These are phyloP conservation scores for Daphoenositta chrysoptera DNA, from an alignment of 2,113 vertebrate species.

Conservation along the genomic window DNA sequence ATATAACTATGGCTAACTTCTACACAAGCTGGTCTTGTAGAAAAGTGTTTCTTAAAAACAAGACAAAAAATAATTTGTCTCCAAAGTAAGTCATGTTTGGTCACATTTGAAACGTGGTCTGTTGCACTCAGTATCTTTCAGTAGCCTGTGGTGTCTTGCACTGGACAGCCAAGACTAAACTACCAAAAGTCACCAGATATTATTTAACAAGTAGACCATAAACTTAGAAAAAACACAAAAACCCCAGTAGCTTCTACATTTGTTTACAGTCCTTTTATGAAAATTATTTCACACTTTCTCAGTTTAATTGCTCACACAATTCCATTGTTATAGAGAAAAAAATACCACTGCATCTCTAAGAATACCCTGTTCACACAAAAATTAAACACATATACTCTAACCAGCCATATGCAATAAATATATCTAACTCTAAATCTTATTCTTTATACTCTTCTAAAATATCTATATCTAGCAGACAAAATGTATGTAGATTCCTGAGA, in stretches of 20 bases:
- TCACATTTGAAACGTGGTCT: neutral
- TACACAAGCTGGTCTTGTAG: neutral
- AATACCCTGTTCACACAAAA: neutral
- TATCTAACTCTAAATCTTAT: neutral
- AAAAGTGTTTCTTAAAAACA: neutral
- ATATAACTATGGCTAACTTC: neutral
- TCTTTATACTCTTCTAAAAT: neutral
- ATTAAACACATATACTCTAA: neutral
- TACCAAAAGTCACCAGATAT: neutral
- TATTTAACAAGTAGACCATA: neutral
- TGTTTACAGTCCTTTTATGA: neutral
- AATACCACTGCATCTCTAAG: neutral
- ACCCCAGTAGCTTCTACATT: neutral
- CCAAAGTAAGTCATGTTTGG: neutral
- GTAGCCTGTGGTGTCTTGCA: neutral
- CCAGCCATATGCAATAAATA: neutral
- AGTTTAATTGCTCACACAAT: neutral
- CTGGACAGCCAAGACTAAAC: neutral
- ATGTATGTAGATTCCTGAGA: neutral
- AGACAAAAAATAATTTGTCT: neutral
- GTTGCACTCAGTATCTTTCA: neutral
- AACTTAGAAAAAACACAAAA: neutral
- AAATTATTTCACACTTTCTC: neutral
- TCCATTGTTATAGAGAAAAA: neutral
- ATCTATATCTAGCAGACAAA: neutral